Evolutionary conservation across 2,888 invertebrate genomes (phyloP).

Genomic region (Drosophila testacea): DNA sequence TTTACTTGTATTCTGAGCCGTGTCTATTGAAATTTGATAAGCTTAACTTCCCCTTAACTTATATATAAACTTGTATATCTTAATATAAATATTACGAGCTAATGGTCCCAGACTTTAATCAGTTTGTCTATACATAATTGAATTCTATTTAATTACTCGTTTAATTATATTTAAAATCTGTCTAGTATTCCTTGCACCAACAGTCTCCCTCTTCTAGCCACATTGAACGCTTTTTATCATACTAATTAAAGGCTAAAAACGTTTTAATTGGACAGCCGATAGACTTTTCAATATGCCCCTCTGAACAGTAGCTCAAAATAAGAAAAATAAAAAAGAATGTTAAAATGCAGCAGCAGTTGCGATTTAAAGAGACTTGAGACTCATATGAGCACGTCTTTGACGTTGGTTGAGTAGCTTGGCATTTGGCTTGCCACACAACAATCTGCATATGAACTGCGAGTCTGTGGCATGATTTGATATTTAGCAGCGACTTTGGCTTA

Average conservation of each 20-base stretch:
- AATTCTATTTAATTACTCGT: background rate
- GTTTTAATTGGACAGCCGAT: constrained; percentile 77
- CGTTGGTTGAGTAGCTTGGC: constrained; percentile 43
- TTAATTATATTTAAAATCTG: constrained; percentile 4
- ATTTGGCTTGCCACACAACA: constrained; percentile 42
- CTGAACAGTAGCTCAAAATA: constrained; percentile 47
- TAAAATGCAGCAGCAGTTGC: constrained; percentile 24
- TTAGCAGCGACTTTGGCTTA: constrained; percentile 31
- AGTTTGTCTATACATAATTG: background rate
- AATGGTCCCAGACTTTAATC: background rate
- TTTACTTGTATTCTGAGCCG: too few species aligned
- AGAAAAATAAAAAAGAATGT: constrained; percentile 17
- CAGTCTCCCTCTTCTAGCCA: constrained; percentile 22
- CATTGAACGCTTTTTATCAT: constrained; percentile 60
- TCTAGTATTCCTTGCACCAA: constrained; percentile 9
- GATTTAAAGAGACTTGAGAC: constrained; percentile 17
- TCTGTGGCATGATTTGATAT: constrained; percentile 59
- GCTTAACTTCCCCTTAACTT: too few species aligned
- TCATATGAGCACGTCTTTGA: constrained; percentile 49
- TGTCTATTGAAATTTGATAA: background rate
- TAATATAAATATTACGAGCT: background rate
- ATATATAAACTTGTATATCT: background rate
- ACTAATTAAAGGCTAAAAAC: constrained; percentile 74
- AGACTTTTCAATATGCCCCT: constrained; percentile 73
- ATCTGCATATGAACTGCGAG: constrained; percentile 64